These are phyloP conservation scores for Ariolimax columbianus DNA, from an alignment of 2,888 invertebrate species.

Conservation along the genomic window DNA sequence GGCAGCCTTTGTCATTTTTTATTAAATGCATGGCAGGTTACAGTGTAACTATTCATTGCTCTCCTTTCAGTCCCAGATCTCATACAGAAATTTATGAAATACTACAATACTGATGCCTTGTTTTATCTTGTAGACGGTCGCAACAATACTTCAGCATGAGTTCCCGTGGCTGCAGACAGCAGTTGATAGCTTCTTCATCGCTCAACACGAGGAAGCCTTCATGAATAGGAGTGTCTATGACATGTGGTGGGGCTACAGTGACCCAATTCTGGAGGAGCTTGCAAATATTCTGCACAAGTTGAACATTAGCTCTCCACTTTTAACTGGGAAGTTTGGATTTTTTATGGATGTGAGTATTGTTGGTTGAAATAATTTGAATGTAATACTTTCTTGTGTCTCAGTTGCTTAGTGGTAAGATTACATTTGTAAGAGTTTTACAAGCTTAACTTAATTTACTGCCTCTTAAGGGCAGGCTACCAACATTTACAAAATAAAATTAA, in stretches of 20 bases:
- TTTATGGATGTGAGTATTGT: constrained; percentile 52
- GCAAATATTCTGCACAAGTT: constrained; percentile 43
- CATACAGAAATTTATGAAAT: too few species aligned
- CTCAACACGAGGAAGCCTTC: constrained; percentile 36
- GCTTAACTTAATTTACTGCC: too few species aligned
- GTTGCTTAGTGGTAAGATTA: too few species aligned
- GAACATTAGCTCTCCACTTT: constrained; percentile 33
- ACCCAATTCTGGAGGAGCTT: constrained; percentile 47
- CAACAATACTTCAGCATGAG: constrained; percentile 37
- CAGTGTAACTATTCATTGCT: too few species aligned
- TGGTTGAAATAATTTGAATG: not conserved
- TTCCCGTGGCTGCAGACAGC: constrained; percentile 12
- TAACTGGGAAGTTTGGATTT: constrained; percentile 52
- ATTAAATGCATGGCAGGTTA: too few species aligned
- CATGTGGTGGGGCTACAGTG: constrained; percentile 54
- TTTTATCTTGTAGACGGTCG: constrained; percentile 42
- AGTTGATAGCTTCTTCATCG: constrained; percentile 24
- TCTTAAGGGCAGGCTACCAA: too few species aligned
- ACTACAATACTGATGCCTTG: too few species aligned
- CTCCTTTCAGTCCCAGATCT: too few species aligned
- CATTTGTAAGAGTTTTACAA: too few species aligned
- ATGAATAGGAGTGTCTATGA: constrained; percentile 47
- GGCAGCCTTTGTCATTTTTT: too few species aligned
- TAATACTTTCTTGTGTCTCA: too few species aligned
- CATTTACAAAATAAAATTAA: too few species aligned